A percentile compares a stretch with the other conserved stretches of the same genome.
Evolutionary conservation across 2,113 vertebrate genomes (phyloP).

Genomic region (Macrotis lagotis): DNA sequence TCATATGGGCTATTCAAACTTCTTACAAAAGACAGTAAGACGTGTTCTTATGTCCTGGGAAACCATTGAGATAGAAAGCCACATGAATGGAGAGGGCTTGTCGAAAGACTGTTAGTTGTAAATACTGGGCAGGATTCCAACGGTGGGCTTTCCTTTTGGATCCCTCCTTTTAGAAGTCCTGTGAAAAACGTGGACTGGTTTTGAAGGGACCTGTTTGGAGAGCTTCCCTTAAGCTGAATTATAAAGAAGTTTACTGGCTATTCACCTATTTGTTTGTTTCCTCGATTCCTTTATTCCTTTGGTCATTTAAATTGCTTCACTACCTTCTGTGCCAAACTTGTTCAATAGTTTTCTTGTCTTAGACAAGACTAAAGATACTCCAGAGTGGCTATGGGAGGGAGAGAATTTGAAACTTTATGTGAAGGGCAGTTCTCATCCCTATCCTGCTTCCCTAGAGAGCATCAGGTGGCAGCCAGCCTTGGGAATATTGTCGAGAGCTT

Average conservation of each 20-base stretch:
- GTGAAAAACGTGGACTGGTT: conserved; percentile 54
- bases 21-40: conserved; percentile 48
- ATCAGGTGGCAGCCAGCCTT: background rate
- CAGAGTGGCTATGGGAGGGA: background rate
- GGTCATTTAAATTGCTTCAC: background rate
- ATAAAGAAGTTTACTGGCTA: conserved; percentile 32
- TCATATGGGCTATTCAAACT: conserved; percentile 38
- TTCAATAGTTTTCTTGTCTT: background rate
- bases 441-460: background rate
- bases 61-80: conserved; percentile 41
- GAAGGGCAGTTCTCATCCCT: background rate
- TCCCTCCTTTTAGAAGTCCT: conserved; percentile 12
- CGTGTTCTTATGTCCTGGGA: conserved; percentile 58
- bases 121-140: conserved; percentile 23
- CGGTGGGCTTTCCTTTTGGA: background rate
- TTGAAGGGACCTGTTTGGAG: conserved; percentile 37
- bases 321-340: background rate
- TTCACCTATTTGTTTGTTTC: background rate
- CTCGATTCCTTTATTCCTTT: background rate
- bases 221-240: conserved; percentile 29
- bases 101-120: conserved; percentile 33
- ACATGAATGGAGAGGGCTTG: conserved; percentile 29
- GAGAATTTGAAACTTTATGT: background rate
- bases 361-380: background rate
- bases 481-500: background rate